Evolutionary conservation across 2,888 invertebrate species (phyloP).

Genomic region (Zonitis immaculata): DNA sequence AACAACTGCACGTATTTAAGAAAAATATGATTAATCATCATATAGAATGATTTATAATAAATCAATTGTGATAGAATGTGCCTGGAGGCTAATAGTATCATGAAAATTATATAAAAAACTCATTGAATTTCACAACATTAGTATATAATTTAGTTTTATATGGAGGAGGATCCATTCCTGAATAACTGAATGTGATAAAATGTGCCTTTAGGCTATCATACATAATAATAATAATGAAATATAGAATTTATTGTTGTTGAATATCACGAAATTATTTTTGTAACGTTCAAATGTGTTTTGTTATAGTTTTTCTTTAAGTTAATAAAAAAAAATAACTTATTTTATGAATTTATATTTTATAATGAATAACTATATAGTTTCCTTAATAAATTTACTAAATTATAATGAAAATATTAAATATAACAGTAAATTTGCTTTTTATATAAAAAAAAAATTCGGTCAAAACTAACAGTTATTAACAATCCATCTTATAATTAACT

Average conservation of each 20-base stretch:
- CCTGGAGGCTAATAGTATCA: background rate
- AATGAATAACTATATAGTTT: background rate
- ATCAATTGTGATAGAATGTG: background rate
- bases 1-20: conserved; percentile 72
- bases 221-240: too few species aligned
- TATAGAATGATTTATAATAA: too few species aligned
- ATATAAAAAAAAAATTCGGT: background rate
- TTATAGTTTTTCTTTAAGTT: background rate
- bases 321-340: background rate
- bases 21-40: conserved; percentile 37
- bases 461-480: background rate
- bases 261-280: background rate
- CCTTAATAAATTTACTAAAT: background rate
- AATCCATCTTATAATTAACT: background rate
- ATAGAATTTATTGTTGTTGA: background rate
- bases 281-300: background rate
- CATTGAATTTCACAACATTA: background rate
- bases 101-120: background rate
- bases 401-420: background rate
- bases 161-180: too few species aligned
- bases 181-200: too few species aligned
- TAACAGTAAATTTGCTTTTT: background rate
- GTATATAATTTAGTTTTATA: background rate
- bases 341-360: background rate
- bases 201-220: too few species aligned